A percentile compares a stretch with the other conserved stretches of the same genome.
Conservation (phyloP, 2,113 vertebrate genomes). For the Lates calcarifer region DNA sequence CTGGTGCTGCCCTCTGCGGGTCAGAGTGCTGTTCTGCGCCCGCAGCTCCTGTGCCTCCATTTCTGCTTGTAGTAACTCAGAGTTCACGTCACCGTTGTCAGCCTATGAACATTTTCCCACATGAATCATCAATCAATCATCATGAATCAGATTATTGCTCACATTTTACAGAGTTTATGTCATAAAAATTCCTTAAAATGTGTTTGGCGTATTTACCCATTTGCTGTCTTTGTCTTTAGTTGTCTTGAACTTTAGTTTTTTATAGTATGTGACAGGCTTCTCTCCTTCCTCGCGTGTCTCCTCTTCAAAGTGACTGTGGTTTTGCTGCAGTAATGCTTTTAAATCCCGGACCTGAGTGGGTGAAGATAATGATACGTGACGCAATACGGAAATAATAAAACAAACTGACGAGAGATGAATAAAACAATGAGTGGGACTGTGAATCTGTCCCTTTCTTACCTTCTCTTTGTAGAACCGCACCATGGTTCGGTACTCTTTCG, state of each 20-base stretch:
- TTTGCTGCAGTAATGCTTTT: constrained; percentile 20
- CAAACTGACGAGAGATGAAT: not conserved
- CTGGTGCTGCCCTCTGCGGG: constrained; percentile 69
- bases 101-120: constrained; percentile 18
- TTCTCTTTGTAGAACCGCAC: constrained; percentile 62
- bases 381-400: not conserved
- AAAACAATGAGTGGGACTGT: not conserved
- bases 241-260: constrained; percentile 17
- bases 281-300: not conserved
- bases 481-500: constrained; percentile 75
- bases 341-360: constrained; percentile 37
- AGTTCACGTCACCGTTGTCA: not conserved
- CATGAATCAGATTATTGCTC: not conserved
- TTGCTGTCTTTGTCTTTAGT: not conserved
- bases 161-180: not conserved
- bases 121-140: too few relatives aligned
- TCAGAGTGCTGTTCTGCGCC: constrained; percentile 55
- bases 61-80: constrained; percentile 41
- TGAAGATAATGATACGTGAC: not conserved
- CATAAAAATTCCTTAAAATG: not conserved
- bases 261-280: not conserved
- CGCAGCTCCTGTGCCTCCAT: constrained; percentile 53
- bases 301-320: not conserved
- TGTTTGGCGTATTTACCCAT: constrained; percentile 22
- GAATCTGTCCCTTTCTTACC: constrained; percentile 44